phyloP scores from a whole-genome alignment of 1,140 invertebrate genomes.

The Drosophila seguyi region DNA sequence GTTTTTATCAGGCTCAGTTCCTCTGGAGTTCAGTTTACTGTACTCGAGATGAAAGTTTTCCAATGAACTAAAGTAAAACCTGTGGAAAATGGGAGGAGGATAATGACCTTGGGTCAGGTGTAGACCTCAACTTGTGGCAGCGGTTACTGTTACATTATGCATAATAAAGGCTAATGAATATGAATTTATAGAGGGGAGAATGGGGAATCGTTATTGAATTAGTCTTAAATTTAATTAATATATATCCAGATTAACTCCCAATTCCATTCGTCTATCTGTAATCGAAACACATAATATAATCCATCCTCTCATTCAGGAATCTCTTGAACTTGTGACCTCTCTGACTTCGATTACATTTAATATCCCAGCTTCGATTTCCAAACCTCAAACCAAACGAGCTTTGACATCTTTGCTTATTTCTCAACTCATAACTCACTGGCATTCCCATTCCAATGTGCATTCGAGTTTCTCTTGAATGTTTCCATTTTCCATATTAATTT shows the following conservation, averaged over 20 bases:
- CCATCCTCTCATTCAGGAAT: neutral
- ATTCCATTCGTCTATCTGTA: neutral
- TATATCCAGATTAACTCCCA: neutral
- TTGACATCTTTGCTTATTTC: neutral
- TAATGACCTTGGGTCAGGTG: conserved; percentile 28
- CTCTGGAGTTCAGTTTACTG: conserved; percentile 20
- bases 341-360: neutral
- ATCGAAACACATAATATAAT: neutral
- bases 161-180: conserved; percentile 9
- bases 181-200: too few species aligned
- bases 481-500: conserved; percentile 34
- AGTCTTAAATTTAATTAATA: neutral
- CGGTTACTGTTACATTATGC: conserved; percentile 4
- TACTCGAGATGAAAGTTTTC: conserved; percentile 47
- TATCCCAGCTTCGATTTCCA: too few species aligned
- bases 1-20: conserved; percentile 61
- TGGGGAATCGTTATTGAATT: neutral
- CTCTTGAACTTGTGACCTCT: neutral
- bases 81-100: neutral
- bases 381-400: neutral
- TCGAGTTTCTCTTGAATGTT: conserved; percentile 9
- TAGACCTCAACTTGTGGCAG: neutral
- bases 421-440: conserved; percentile 7
- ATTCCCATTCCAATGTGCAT: neutral
- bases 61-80: conserved; percentile 38